Evolutionary conservation across 2,888 invertebrate genomes (phyloP), one percentile per base, ranked within the genome.

Genomic region (Dryomyza anilis): DNA sequence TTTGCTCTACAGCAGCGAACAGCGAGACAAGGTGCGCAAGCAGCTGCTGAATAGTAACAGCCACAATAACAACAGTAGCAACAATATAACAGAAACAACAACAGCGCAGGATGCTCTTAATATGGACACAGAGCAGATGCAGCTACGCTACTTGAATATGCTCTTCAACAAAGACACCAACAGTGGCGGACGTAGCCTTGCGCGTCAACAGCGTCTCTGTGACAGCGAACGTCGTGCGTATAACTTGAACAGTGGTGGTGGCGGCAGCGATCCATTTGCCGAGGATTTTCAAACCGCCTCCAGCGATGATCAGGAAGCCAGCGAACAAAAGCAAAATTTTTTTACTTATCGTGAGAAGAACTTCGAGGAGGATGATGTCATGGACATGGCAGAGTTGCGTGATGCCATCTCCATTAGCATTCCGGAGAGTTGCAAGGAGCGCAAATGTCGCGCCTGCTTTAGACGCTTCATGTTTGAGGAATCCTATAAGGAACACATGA

Each of bases 381-480:
- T 81, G 77, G 78, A 79, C 45, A 70, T 79, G 64, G 80, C 78
- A 2, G 76, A 78, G 56, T 61, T 82, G 0, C 76, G 78, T 6
- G 78, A 79, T 56, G 72, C 76, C n/a, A 78, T 83, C n/a, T 80
- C 78, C 43, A 78, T 83, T 0, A 81, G 78, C 39, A 80, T 81
- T 65, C 82, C 83, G 0, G 78, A 81, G 30, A 78, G 78, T 19
- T 80, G 81, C 70, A 82, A 81, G 67, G 83, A 83, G 50, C 79
- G 81, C 21, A 83, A 83, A 65, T 83, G 83, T 61, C 74, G 78
- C 2, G 81, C 80, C 2, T 83, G 83, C 63, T 79, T 70, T 14
- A 75, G 78, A 27, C 77, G 83, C 5, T 83, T 80, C 55, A 83
- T 83, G 83, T 80, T 81, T 63, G 82, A 83, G 57, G 79, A 83